These are phyloP conservation scores for Pogonognathellus flavescens DNA, from an alignment of 1,140 invertebrate genomes.

Conservation along the genomic window DNA sequence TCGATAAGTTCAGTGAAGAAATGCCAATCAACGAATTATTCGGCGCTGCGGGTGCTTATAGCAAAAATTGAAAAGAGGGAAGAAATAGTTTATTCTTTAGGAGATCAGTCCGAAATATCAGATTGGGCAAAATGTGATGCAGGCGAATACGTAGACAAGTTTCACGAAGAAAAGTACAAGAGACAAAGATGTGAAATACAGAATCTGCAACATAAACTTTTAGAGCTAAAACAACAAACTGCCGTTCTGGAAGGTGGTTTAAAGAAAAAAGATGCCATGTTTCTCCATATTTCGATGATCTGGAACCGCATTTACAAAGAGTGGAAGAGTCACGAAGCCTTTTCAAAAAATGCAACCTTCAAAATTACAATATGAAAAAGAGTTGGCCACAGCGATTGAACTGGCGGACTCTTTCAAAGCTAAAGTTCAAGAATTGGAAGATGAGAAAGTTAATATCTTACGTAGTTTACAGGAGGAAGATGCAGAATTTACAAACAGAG, in stretches of 20 bases:
- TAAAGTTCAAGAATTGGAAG: slow-evolving; percentile 52
- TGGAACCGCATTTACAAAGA: slow-evolving; percentile 55
- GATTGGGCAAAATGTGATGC: slow-evolving; percentile 56
- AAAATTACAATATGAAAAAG: slow-evolving; percentile 60
- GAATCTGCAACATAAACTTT: slow-evolving; percentile 55
- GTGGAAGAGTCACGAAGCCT: slow-evolving; percentile 60
- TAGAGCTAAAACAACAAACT: slow-evolving; percentile 57
- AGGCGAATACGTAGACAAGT: slow-evolving; percentile 58
- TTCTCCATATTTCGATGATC: slow-evolving; percentile 55
- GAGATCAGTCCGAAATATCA: slow-evolving; percentile 44
- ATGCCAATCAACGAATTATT: slow-evolving; percentile 44
- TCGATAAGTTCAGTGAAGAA: slow-evolving; percentile 49
- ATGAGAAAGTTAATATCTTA: not conserved
- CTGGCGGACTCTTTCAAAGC: slow-evolving; percentile 58
- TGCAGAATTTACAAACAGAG: slow-evolving; percentile 44
- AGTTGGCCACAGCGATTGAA: slow-evolving; percentile 59
- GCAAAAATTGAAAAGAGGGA: slow-evolving; percentile 38
- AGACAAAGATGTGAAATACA: slow-evolving; percentile 63
- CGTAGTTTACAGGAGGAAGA: slow-evolving; percentile 43
- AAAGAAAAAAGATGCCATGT: slow-evolving; percentile 54
- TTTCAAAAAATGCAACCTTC: slow-evolving; percentile 48
- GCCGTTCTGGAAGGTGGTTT: slow-evolving; percentile 59
- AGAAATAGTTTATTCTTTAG: slow-evolving; percentile 48
- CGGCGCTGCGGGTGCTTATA: slow-evolving; percentile 41
- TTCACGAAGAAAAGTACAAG: slow-evolving; percentile 62